Percentiles rank a stretch among this genome's conserved stretches.
Conservation (phyloP, 2,797 vertebrate genomes). For the Hafferia zeledoni region DNA sequence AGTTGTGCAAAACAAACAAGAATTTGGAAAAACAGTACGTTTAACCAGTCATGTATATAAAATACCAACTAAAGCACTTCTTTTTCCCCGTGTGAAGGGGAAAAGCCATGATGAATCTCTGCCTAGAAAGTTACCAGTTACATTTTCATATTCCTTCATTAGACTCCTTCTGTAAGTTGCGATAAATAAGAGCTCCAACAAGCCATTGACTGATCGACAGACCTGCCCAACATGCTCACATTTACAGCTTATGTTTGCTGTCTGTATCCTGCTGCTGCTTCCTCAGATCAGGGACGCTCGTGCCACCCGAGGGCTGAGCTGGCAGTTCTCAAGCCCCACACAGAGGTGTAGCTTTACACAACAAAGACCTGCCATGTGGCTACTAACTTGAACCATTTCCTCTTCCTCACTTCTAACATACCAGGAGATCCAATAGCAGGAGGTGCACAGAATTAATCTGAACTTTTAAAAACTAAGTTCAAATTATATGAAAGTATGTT, state of each 20-base stretch:
- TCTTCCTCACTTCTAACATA: constrained; percentile 31
- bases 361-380: constrained; percentile 7
- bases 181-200: constrained; percentile 77
- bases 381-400: constrained; percentile 1
- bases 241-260: constrained; percentile 42
- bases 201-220: constrained; percentile 53
- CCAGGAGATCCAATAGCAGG: constrained; percentile 19
- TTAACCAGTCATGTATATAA: constrained; percentile 70
- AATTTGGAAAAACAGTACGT: constrained; percentile 73
- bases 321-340: not conserved
- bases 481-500: constrained; percentile 54
- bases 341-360: not conserved
- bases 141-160: constrained; percentile 78
- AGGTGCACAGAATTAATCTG: constrained; percentile 44
- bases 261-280: constrained; percentile 24
- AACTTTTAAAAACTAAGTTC: constrained; percentile 54
- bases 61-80: constrained; percentile 61
- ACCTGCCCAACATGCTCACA: constrained; percentile 51
- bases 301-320: not conserved
- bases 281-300: not conserved
- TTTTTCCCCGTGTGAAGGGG: constrained; percentile 29
- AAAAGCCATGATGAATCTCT: constrained; percentile 42
- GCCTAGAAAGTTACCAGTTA: constrained; percentile 47
- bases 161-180: constrained; percentile 78
- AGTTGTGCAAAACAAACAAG: constrained; percentile 81